A percentile compares a stretch with the other conserved stretches of the same genome.
Evolutionary conservation across 2,113 vertebrate genomes (phyloP).

Genomic region (Excalfactoria chinensis): DNA sequence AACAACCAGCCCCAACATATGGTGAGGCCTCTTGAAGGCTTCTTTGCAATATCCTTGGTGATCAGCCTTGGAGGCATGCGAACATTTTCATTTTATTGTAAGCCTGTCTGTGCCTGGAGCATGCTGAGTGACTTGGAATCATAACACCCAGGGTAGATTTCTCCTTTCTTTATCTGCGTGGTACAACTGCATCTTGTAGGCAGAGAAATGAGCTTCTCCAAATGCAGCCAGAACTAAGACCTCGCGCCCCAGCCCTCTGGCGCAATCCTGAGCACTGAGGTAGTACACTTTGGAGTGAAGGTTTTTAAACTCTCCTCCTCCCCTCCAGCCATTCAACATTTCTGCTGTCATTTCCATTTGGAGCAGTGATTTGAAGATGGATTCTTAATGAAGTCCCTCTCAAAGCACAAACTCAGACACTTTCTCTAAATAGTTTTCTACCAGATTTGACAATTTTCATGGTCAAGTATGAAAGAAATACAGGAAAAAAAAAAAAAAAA

Average conservation of each 20-base stretch:
- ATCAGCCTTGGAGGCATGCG: neutral
- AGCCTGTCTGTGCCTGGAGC: neutral
- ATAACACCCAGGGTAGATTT: neutral
- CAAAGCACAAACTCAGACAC: neutral
- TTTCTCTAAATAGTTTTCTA: neutral
- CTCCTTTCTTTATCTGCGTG: neutral
- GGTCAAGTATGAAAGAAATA: neutral
- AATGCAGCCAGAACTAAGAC: neutral
- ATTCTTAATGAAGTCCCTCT: neutral
- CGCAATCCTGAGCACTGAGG: conserved; percentile 32
- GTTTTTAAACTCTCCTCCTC: conserved; percentile 4
- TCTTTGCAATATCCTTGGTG: conserved; percentile 12
- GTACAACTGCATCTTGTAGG: neutral
- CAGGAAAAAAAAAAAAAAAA: neutral
- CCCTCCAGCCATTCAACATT: neutral
- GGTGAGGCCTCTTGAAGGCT: neutral
- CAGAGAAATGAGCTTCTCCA: neutral
- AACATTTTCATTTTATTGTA: neutral
- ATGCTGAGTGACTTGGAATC: neutral
- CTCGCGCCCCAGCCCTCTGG: neutral
- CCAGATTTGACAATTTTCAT: neutral
- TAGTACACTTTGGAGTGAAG: neutral
- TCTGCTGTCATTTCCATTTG: conserved; percentile 47
- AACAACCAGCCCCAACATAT: neutral
- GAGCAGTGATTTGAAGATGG: neutral